Conservation (phyloP, 2,797 vertebrate genomes). For the Apodemus agrarius region DNA sequence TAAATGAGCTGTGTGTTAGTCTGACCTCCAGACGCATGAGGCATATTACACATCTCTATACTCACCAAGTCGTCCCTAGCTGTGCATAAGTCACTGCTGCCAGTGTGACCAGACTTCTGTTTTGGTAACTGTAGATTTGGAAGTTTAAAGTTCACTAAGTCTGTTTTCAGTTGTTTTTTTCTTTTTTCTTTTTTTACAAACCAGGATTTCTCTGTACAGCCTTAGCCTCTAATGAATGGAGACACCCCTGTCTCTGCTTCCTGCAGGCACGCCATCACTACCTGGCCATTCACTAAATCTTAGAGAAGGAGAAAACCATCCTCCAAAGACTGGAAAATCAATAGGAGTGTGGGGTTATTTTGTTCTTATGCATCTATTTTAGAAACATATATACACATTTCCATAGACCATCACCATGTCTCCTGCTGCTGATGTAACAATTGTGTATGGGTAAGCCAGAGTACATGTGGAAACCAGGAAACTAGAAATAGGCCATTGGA, state of each 20-base stretch:
- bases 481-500: background rate
- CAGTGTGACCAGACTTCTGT: background rate
- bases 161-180: background rate
- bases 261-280: background rate
- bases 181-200: background rate
- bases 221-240: background rate
- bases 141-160: conserved; percentile 32
- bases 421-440: background rate
- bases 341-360: background rate
- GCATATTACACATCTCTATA: background rate
- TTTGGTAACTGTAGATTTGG: conserved; percentile 33
- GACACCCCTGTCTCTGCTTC: background rate
- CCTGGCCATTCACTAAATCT: conserved; percentile 19
- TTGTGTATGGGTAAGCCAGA: background rate
- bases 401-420: background rate
- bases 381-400: conserved; percentile 15
- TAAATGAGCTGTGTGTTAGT: conserved; percentile 20
- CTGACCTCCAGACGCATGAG: conserved; percentile 11
- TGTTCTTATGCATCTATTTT: background rate
- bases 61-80: background rate
- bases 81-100: conserved; percentile 18
- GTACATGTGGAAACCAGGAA: background rate
- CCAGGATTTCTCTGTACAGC: background rate
- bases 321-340: conserved; percentile 11
- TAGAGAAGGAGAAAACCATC: background rate